These are phyloP conservation scores for Drosophila sordidapex DNA, from an alignment of 2,888 invertebrate species.

Conservation along the genomic window DNA sequence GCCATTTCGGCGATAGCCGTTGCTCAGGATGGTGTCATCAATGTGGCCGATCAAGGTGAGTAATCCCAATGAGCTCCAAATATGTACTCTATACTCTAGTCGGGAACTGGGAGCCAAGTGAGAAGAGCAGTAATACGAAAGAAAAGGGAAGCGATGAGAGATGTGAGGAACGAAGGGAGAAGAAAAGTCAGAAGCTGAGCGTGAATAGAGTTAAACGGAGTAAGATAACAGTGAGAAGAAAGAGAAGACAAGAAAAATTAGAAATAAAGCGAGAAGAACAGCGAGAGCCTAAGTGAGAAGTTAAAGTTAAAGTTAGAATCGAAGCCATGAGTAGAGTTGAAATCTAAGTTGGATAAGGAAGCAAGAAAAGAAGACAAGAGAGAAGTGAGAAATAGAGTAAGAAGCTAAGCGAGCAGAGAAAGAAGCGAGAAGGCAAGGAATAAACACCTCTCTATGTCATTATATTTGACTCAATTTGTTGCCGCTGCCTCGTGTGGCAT, in stretches of 20 bases:
- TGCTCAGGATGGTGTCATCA: slow-evolving; percentile 97
- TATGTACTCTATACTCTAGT: neutral
- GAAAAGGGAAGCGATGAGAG: neutral
- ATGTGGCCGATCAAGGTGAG: slow-evolving; percentile 97
- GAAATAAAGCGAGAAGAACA: neutral
- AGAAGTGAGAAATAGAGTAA: neutral
- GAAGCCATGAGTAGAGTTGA: neutral
- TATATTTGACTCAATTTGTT: neutral
- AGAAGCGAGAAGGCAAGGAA: neutral
- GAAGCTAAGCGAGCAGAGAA: neutral
- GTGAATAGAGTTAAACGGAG: no score
- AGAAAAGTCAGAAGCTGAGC: no score
- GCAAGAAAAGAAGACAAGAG: neutral
- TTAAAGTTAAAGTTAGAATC: neutral
- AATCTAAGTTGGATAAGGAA: neutral
- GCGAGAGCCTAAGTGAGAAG: neutral
- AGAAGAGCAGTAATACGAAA: neutral
- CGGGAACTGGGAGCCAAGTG: neutral
- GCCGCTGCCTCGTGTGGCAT: neutral
- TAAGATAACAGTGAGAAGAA: neutral
- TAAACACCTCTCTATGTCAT: neutral
- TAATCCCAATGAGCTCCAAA: slow-evolving; percentile 14
- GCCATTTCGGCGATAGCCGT: slow-evolving; percentile 96
- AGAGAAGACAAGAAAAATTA: neutral
- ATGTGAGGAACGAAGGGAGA: neutral